Evolutionary conservation across 2,113 vertebrate species (phyloP), one percentile per base, ranked within the genome.

Genomic region (Ascaphus truei): DNA sequence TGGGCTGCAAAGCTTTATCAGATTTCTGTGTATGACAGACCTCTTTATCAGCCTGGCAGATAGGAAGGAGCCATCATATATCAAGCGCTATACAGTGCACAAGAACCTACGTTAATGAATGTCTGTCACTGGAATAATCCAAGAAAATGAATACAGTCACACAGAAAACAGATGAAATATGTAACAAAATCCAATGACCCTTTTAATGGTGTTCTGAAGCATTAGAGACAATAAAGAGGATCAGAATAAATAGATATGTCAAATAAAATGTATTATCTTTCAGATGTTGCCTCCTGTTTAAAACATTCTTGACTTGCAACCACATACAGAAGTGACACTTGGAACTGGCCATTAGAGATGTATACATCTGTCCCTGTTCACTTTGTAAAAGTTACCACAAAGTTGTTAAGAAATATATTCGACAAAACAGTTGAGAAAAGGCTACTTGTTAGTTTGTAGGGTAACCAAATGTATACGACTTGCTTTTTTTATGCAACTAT

Each of bases 21-120:
- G 56, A 56, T 71, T 48, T 60, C 57, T 51, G 56, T 23, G 67
- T 51, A 71, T 71, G 57, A 71, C 67, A 71, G 66, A 71, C 67
- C 67, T 71, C 67, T 71, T 71, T 71, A 71, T 71, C 67, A 71
- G 67, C 47, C 23, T 60, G 67, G 67, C 67, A 71, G 67, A 60
- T 71, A 60, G 56, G 67, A 71, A 71, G 57, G 26, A 71, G 37
- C 56, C 67, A 71, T 71, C 67, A 71, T 71, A 71, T 27, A 71
- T 71, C 67, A 61, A 61, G 56, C 45, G 41, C 47, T 48, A 71
- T 71, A 61, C 56, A 50, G 30, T 60, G 67, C 57, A 61, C 57
- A 41, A 27, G 56, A 71, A 71, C 67, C 45, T 52, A 41, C 45
- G 61, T 71, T 71, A 71, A 71, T 71, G 67, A 71, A 61, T 71